Percentiles rank a stretch among this genome's conserved stretches.
phyloP scores from a whole-genome alignment of 2,113 vertebrate genomes.

The Pelvicachromis taeniatus region DNA sequence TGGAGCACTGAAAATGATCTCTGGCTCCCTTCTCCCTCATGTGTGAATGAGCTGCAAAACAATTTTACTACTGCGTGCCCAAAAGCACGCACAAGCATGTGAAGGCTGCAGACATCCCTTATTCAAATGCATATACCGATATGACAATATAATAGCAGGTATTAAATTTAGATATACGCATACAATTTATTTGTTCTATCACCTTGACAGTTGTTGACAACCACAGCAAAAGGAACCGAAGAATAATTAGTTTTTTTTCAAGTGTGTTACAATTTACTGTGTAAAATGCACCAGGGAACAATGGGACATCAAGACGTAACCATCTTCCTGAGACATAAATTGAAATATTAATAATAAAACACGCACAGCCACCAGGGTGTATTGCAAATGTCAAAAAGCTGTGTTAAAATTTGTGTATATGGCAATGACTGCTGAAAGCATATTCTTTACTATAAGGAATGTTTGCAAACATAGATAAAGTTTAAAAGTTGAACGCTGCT shows the following conservation, averaged over 20 bases:
- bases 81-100: not conserved
- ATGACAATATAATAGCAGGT: not conserved
- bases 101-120: not conserved
- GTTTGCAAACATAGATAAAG: not conserved
- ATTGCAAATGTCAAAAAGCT: not conserved
- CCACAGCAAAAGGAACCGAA: not conserved
- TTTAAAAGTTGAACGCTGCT: not conserved
- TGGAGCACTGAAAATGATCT: conserved; percentile 48
- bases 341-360: conserved; percentile 48
- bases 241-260: conserved; percentile 1
- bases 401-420: not conserved
- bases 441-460: not conserved
- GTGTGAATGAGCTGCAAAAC: conserved; percentile 35
- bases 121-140: not conserved
- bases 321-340: not conserved
- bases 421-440: not conserved
- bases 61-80: not conserved
- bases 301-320: not conserved
- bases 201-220: not conserved
- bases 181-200: not conserved
- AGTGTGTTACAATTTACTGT: not conserved
- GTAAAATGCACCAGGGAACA: not conserved
- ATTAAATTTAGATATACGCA: not conserved
- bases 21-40: conserved; percentile 8
- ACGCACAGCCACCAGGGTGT: not conserved